Conservation (phyloP, 2,113 vertebrate genomes). For the Nycticebus coucang region DNA sequence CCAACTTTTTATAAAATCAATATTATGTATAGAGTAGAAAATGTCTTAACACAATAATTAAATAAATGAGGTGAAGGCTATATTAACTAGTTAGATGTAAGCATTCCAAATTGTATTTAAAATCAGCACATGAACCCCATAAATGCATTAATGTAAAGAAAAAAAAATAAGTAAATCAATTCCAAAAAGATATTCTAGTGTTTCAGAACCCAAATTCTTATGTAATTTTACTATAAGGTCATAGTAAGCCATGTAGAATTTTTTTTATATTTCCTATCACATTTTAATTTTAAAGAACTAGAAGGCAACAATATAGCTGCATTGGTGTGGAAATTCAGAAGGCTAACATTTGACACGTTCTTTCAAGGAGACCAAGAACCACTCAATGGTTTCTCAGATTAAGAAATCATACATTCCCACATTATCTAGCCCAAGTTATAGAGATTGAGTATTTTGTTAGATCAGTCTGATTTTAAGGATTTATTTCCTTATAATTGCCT, state of each 20-base stretch:
- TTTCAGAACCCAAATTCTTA: neutral
- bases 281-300: conserved; percentile 54
- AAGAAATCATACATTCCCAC: neutral
- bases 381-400: neutral
- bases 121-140: too few relatives aligned
- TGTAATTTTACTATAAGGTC: conserved; percentile 49
- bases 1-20: conserved; percentile 37
- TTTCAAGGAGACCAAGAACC: neutral
- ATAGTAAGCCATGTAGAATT: neutral
- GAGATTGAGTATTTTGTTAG: neutral
- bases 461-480: neutral
- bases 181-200: conserved; percentile 27
- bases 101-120: too few relatives aligned
- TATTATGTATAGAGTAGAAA: too few relatives aligned
- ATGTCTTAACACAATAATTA: too few relatives aligned
- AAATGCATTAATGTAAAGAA: too few relatives aligned
- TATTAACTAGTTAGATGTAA: too few relatives aligned
- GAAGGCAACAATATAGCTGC: conserved; percentile 8
- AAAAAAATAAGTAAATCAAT: neutral
- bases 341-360: conserved; percentile 7
- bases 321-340: conserved; percentile 22
- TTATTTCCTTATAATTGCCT: neutral
- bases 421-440: neutral
- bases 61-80: too few relatives aligned
- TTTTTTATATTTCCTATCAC: neutral